Percentiles rank a stretch among this genome's conserved stretches.
These are phyloP conservation scores for Trematomus bernacchii DNA, from an alignment of 2,797 vertebrate species.

Conservation along the genomic window DNA sequence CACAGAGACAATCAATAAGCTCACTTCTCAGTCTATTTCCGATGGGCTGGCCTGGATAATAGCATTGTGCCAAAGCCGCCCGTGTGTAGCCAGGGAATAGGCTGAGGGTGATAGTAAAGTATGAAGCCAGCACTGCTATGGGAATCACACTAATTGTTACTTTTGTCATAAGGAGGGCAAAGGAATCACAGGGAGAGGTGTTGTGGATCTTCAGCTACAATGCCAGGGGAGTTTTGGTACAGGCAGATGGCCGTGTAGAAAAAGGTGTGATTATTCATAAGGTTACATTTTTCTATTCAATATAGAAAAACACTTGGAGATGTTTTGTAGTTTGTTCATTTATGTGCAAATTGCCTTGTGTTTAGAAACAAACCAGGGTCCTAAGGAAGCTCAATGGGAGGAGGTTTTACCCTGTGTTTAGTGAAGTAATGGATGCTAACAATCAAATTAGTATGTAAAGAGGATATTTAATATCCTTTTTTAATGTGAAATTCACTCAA, in stretches of 20 bases:
- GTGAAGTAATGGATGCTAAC: neutral
- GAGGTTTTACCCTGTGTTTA: neutral
- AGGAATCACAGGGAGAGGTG: conserved; percentile 46
- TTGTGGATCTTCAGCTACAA: conserved; percentile 14
- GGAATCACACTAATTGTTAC: conserved; percentile 75
- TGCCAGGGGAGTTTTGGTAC: conserved; percentile 26
- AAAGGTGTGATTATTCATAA: conserved; percentile 5
- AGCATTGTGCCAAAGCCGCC: conserved; percentile 66
- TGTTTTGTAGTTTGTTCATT: neutral
- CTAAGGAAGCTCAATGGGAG: neutral
- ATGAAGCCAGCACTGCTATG: conserved; percentile 50
- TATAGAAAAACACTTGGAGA: neutral
- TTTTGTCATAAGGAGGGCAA: conserved; percentile 68
- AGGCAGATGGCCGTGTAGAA: conserved; percentile 11
- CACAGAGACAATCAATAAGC: conserved; percentile 78
- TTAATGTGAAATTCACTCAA: neutral
- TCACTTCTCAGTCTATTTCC: conserved; percentile 77
- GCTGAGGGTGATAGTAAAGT: conserved; percentile 60
- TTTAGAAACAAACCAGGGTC: neutral
- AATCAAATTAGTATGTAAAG: neutral
- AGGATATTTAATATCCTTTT: neutral
- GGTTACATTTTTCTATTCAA: conserved; percentile 9
- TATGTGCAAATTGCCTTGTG: neutral
- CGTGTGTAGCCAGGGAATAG: conserved; percentile 63
- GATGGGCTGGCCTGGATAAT: conserved; percentile 75